phyloP scores from a whole-genome alignment of 2,888 invertebrate genomes.

The Brenthis daphne region DNA sequence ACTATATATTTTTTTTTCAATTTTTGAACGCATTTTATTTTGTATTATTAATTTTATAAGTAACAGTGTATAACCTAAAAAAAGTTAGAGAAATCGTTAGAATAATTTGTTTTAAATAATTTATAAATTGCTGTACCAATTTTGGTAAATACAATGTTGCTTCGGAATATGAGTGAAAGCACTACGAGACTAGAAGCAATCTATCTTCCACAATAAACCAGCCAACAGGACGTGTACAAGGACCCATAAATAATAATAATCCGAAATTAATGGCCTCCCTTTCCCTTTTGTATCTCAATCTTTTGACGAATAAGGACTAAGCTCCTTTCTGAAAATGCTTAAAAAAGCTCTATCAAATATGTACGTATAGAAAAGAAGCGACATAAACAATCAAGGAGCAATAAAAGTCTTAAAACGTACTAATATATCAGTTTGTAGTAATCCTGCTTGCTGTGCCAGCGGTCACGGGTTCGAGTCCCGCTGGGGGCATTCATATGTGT shows the following conservation, averaged over 20 bases:
- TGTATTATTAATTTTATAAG: too few relatives aligned
- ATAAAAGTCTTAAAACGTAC: neutral
- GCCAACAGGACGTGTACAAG: constrained; percentile 8
- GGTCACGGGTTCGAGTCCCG: too few relatives aligned
- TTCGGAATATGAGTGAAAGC: neutral
- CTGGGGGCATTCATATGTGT: too few relatives aligned
- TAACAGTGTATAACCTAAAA: too few relatives aligned
- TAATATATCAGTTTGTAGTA: too few relatives aligned
- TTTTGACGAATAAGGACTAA: constrained; percentile 17
- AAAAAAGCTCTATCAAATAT: constrained; percentile 7
- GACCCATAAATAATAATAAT: constrained; percentile 27
- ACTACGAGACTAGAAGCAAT: neutral
- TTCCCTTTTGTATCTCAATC: constrained; percentile 6
- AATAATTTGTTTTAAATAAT: too few relatives aligned
- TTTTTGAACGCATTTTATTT: too few relatives aligned
- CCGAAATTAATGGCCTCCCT: constrained; percentile 11
- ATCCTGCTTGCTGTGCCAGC: too few relatives aligned
- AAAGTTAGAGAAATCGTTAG: too few relatives aligned
- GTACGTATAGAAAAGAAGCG: neutral
- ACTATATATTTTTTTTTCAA: too few relatives aligned
- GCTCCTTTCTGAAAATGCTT: constrained; percentile 1
- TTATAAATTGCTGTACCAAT: too few relatives aligned
- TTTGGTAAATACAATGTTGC: neutral
- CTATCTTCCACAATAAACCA: neutral
- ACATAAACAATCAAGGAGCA: neutral